Evolutionary conservation across 2,113 vertebrate species (phyloP), one percentile per base, ranked within the genome.

Genomic region (Oxyruncus cristatus): DNA sequence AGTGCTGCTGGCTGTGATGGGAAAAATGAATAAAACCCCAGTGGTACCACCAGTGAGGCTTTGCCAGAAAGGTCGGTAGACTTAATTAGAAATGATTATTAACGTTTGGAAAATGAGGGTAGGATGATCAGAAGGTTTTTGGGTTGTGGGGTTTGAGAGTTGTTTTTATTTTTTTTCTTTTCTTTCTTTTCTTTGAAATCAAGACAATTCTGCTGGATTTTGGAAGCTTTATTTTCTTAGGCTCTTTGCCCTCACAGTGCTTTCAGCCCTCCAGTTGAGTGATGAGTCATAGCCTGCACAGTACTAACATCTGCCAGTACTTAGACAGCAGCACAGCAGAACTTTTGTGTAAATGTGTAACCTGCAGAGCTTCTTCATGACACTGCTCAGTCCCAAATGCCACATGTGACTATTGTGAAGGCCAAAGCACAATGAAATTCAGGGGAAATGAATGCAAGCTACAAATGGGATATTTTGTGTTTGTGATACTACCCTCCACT

Each of bases 341-440:
- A 81, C 9, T 73, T 84, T 22, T 53, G 41, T 79, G 62, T 42
- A 27, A 58, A 39, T 21, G 26, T 55, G 53, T 44, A 70, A 55
- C 47, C n/a, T 91, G 44, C 41, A 52, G 32, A 67, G 14, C 12
- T 58, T 70, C 55, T 37, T 46, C 28, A 5, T 58, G 37, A 26
- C 9, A 18, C 30, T 50, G 8, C 27, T 88, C 33, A 33, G n/a
- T 37, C 58, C 26, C 15, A 62, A 27, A 24, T 58, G 44, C 23
- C 6, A 4, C 2, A 0, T 11, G 17, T 1, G 5, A 27, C 37
- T 65, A 16, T 12, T 75, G 12, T 16, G 52, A 82, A 62, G 49
- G 70, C 20, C 50, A 62, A 92, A 77, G 17, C 26, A 5, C 30
- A 24, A 17, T 3, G 6, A 66, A 87, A 67, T 30, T 56, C 39